Conservation (phyloP, 2,113 vertebrate species). For the Paralichthys olivaceus region DNA sequence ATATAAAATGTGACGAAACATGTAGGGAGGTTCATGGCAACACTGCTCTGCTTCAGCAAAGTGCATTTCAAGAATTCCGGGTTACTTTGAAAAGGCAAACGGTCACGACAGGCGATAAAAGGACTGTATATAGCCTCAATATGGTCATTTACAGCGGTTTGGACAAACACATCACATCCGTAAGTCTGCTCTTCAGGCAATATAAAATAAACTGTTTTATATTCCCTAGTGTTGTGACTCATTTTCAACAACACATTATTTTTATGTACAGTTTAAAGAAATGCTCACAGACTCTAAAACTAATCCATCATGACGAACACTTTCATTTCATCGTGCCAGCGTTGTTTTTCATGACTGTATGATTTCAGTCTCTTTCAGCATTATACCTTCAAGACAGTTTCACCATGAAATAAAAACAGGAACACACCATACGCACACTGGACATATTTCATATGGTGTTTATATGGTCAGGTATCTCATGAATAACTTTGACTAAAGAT, state of each 20-base stretch:
- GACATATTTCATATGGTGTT: no score
- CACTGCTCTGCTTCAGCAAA: no score
- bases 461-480: no score
- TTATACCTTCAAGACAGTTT: background rate
- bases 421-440: no score
- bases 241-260: background rate
- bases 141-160: background rate
- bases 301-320: background rate
- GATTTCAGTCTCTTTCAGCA: background rate
- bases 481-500: no score
- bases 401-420: no score
- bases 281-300: background rate
- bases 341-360: background rate
- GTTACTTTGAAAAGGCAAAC: background rate
- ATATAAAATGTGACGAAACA: background rate
- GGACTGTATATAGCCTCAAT: no score
- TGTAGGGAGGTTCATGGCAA: no score
- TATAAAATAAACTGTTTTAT: background rate
- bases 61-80: no score
- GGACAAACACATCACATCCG: background rate
- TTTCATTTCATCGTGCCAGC: background rate
- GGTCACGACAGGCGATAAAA: no score
- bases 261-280: slow-evolving; percentile 9
- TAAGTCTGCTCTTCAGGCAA: background rate
- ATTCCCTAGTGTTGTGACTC: background rate